Conservation (phyloP, 2,113 vertebrate species). For the Crocuta crocuta region DNA sequence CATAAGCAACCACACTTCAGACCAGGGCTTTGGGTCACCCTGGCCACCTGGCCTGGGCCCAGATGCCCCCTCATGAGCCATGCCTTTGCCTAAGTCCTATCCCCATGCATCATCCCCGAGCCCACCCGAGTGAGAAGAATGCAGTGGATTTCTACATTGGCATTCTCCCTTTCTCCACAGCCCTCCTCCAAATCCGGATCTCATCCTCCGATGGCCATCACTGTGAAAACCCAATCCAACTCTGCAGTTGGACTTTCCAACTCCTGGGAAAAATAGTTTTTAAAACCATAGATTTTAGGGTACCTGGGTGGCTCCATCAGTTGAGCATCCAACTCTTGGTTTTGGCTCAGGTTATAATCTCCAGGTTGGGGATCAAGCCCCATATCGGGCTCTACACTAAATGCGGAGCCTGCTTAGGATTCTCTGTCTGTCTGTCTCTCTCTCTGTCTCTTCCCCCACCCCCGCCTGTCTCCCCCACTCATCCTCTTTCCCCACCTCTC, state of each 20-base stretch:
- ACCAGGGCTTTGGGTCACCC: background rate
- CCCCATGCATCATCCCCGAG: background rate
- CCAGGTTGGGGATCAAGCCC: too few relatives aligned
- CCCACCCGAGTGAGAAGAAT: background rate
- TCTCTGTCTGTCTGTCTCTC: too few relatives aligned
- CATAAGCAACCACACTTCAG: background rate
- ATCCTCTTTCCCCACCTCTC: too few relatives aligned
- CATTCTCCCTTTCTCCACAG: background rate
- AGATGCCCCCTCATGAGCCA: background rate
- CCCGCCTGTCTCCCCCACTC: too few relatives aligned
- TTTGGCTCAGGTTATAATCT: too few relatives aligned
- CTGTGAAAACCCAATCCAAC: background rate
- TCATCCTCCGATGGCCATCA: background rate
- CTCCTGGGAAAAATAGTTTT: background rate
- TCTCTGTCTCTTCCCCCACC: too few relatives aligned
- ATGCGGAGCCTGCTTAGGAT: too few relatives aligned
- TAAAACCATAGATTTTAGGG: background rate
- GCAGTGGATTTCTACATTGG: background rate
- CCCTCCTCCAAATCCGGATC: background rate
- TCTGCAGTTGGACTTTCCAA: background rate
- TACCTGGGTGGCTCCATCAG: too few relatives aligned
- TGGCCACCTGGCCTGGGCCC: background rate
- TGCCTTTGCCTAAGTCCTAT: background rate
- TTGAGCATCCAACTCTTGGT: too few relatives aligned
- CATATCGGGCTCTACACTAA: too few relatives aligned